phyloP scores from a whole-genome alignment of 1,140 invertebrate species.

The Tribolium madens region DNA sequence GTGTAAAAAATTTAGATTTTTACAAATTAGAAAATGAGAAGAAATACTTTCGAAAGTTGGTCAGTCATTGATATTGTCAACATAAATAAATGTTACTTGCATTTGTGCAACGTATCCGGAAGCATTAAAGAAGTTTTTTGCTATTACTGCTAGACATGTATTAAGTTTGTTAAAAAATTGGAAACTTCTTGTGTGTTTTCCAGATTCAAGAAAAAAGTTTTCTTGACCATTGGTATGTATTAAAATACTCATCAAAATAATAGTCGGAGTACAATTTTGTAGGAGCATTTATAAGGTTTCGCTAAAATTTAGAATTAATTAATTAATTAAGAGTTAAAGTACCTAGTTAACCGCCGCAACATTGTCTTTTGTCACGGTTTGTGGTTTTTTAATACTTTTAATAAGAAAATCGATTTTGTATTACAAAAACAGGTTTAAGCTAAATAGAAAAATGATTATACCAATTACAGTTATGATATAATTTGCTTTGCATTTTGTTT shows the following conservation, averaged over 20 bases:
- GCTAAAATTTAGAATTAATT: background rate
- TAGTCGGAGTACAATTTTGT: background rate
- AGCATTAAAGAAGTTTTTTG: background rate
- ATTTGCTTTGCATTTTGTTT: too few species aligned
- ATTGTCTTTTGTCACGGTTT: background rate
- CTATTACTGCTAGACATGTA: background rate
- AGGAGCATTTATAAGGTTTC: background rate
- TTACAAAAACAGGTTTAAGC: background rate
- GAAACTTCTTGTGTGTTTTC: background rate
- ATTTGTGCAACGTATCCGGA: background rate
- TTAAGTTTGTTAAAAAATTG: constrained; percentile 13
- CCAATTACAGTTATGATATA: too few species aligned
- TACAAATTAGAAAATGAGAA: background rate
- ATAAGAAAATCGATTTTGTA: background rate
- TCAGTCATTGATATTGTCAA: background rate
- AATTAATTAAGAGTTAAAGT: background rate
- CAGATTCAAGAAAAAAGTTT: background rate
- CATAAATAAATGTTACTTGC: background rate
- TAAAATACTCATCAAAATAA: background rate
- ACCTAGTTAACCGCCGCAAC: background rate
- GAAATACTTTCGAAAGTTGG: background rate
- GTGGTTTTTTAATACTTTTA: background rate
- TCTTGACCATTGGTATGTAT: background rate
- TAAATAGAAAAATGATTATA: too few species aligned
- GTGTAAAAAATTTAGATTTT: background rate